Base-by-base conservation (phyloP, 2,888 invertebrate genomes). In the Trissolcus japonicus region DNA sequence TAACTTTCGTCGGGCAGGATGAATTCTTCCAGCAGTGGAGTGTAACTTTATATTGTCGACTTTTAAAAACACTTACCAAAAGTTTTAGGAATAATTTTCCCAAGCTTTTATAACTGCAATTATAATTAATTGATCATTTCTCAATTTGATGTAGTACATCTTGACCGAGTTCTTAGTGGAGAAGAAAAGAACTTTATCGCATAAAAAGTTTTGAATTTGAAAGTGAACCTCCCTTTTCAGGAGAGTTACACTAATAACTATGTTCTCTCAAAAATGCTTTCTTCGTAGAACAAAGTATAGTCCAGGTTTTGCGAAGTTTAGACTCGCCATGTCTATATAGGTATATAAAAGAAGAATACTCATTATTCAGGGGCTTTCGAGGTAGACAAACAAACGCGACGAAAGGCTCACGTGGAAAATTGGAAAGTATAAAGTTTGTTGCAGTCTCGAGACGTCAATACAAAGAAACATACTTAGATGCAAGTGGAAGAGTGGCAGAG, bases 361-460 rank as follows among this genome's bases (percentile, higher is more conserved):
- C 43, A 55, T 68, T 61, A 60, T 68, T 17, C 68, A 43, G 55
- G 17, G 40, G 54, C 60, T 68, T 67, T 67, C 59, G 60, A 68
- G 60, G 48, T 55, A 68, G 68, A 60, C 60, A 50, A 61, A 69
- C 61, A 69, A 62, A 61, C 69, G 25, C 61, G 41, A 46, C 55
- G 56, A 54, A 65, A 65, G 51, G 35, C 57, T 72, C 60, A 54
- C 51, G 65, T 54, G 72, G 65, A 65, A 72, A 72, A 66, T 59
- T 57, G 57, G 65, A 72, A 72, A 72, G 72, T 60, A 65, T 60
- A 65, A 71, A 69, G 71, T 71, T 71, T 62, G 69, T 57, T 71
- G 57, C 60, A 71, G 57, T 63, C 71, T 57, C 51, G 46, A 51
- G 63, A 71, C 63, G 63, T 71, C 57, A 57, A 57, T 71, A 71